Base-by-base conservation (phyloP, 2,113 vertebrate genomes). In the Sula dactylatra region DNA sequence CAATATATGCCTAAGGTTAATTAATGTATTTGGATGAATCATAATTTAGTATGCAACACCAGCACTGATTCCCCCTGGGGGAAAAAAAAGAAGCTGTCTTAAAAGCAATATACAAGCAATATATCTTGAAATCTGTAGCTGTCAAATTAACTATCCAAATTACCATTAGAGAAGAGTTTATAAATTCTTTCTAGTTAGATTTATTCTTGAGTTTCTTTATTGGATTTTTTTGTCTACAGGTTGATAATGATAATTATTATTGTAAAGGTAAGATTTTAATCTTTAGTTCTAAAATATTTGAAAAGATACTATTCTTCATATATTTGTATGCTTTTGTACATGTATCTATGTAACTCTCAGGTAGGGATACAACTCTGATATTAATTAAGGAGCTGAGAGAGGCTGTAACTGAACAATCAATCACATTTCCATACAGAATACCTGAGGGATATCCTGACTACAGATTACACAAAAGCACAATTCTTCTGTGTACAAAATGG, bases 41-140 rank as follows among this genome's bases (percentile, higher is more conserved):
- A 88, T 47, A 92, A 71, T 78, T 83, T 31, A 66, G 1, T 26
- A 64, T 38, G 21, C 22, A 81, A 70, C 17, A 49, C 17, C 16
- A 82, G n/a, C 26, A 67, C 8, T 26, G 14, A 90, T 54, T 67
- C 3, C 3, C 9, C 4, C 36, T 19, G 12, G 0, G 8, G 8
- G 7, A 27, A 5, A 10, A n/a, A 25, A 16, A n/a, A 19, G 2
- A 31, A 40, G 2, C 11, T 59, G 7, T 50, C 12, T 81, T 34
- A 76, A 84, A 95, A 88, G 11, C 11, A 70, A 45, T 29, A 38
- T 26, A 24, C 5, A 58, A 84, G 7, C 4, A 67, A 52, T 44
- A 17, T 38, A 24, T 45, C n/a, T 49, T 80, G 36, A 80, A 82
- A 82, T 56, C 21, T 61, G 19, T 22, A 59, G 6, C 12, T 93